phyloP scores from a whole-genome alignment of 1,140 invertebrate genomes.

The Belonocnema kinseyi region DNA sequence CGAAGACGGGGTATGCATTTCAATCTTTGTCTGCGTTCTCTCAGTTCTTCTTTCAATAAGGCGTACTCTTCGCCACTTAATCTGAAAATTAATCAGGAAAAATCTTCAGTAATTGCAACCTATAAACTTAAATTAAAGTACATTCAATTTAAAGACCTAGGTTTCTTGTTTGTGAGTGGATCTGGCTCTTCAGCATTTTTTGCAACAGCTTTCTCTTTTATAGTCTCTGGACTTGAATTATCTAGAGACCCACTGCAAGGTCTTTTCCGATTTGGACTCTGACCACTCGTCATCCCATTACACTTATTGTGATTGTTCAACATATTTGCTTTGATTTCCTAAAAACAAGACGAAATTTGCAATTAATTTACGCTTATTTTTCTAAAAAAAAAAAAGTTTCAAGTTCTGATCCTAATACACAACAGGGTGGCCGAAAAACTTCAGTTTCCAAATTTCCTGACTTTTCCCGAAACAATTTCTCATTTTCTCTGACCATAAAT shows the following conservation, averaged over 20 bases:
- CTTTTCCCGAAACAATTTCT: no score
- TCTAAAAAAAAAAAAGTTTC: conserved; percentile 19
- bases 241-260: conserved; percentile 26
- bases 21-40: conserved; percentile 76
- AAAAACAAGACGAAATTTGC: not conserved
- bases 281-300: not conserved
- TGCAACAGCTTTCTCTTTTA: not conserved
- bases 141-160: not conserved
- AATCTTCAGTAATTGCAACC: conserved; percentile 29
- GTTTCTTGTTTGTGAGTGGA: not conserved
- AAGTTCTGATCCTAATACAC: no score
- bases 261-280: conserved; percentile 33
- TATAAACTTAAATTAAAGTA: not conserved
- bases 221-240: not conserved
- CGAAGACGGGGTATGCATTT: conserved; percentile 77
- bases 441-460: no score
- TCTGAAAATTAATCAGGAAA: conserved; percentile 36
- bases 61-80: conserved; percentile 74
- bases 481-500: no score
- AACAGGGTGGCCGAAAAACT: no score
- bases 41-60: conserved; percentile 76
- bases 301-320: not conserved
- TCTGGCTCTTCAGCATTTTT: conserved; percentile 5
- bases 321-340: not conserved
- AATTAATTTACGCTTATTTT: not conserved